Conservation (phyloP, 2,113 vertebrate genomes). For the Rostratula benghalensis region DNA sequence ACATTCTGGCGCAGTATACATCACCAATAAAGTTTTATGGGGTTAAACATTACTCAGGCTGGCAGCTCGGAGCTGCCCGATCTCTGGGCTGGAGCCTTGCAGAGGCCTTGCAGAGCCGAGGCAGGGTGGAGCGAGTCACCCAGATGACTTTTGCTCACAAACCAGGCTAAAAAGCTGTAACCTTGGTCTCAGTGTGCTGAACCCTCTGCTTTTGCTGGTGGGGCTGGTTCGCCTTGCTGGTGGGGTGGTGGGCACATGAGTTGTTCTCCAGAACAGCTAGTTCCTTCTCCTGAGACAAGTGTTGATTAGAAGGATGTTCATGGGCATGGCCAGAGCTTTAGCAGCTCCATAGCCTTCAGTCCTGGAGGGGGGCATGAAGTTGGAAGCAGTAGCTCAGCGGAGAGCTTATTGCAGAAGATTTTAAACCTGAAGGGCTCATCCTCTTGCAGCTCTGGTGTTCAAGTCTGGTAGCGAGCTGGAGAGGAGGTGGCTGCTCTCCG, state of each 20-base stretch:
- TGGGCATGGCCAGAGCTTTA: not conserved
- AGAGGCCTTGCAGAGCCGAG: not conserved
- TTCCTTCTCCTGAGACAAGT: not conserved
- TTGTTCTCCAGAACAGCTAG: not conserved
- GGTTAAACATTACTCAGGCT: constrained; percentile 65
- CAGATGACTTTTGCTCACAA: not conserved
- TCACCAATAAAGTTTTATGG: constrained; percentile 60
- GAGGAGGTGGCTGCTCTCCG: not conserved
- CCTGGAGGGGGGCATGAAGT: not conserved
- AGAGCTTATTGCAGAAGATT: not conserved
- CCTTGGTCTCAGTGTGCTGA: not conserved
- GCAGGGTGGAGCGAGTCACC: not conserved
- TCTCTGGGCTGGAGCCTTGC: not conserved
- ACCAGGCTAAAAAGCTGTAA: not conserved
- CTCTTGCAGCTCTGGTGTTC: not conserved
- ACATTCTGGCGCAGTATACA: not conserved
- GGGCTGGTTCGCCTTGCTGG: not conserved
- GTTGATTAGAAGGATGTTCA: not conserved
- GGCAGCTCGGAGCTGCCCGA: not conserved
- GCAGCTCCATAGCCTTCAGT: not conserved
- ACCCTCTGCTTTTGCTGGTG: not conserved
- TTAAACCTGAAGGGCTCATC: not conserved
- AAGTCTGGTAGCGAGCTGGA: not conserved
- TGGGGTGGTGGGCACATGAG: accelerated
- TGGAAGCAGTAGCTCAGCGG: not conserved